Conservation (phyloP, 2,797 vertebrate species). For the Apogon hyalosoma region DNA sequence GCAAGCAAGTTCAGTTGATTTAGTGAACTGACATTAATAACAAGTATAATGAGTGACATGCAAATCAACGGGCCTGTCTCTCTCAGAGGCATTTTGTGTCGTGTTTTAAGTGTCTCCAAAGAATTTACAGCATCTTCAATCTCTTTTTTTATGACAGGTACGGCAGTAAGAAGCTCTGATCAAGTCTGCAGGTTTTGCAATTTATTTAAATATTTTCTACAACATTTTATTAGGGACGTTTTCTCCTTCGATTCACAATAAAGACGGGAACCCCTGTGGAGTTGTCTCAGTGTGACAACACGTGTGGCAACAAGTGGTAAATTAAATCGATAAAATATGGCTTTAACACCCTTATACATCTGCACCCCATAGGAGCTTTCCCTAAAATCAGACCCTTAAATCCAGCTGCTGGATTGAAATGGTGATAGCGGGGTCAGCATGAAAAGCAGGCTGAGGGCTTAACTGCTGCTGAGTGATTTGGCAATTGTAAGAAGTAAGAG, state of each 20-base stretch:
- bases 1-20: slow-evolving; percentile 61
- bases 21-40: slow-evolving; percentile 62
- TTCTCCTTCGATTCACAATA: slow-evolving; percentile 30
- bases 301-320: slow-evolving; percentile 68
- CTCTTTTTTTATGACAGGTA: slow-evolving; percentile 31
- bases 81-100: slow-evolving; percentile 43
- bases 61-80: slow-evolving; percentile 23
- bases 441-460: slow-evolving; percentile 70
- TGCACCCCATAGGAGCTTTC: slow-evolving; percentile 42
- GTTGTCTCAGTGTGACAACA: slow-evolving; percentile 60
- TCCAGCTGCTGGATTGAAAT: slow-evolving; percentile 63
- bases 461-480: slow-evolving; percentile 74
- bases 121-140: slow-evolving; percentile 37
- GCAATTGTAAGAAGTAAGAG: slow-evolving; percentile 71
- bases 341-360: slow-evolving; percentile 51
- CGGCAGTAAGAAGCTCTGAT: background rate
- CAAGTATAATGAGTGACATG: slow-evolving; percentile 63
- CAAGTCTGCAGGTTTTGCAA: slow-evolving; percentile 41
- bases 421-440: slow-evolving; percentile 68
- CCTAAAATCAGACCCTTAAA: slow-evolving; percentile 68
- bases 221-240: slow-evolving; percentile 36
- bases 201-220: slow-evolving; percentile 46
- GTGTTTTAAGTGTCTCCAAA: slow-evolving; percentile 20
- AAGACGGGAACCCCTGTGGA: slow-evolving; percentile 33
- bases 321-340: slow-evolving; percentile 75